Conservation (phyloP, 1,140 invertebrate genomes). For the Drosophila carrolli region DNA sequence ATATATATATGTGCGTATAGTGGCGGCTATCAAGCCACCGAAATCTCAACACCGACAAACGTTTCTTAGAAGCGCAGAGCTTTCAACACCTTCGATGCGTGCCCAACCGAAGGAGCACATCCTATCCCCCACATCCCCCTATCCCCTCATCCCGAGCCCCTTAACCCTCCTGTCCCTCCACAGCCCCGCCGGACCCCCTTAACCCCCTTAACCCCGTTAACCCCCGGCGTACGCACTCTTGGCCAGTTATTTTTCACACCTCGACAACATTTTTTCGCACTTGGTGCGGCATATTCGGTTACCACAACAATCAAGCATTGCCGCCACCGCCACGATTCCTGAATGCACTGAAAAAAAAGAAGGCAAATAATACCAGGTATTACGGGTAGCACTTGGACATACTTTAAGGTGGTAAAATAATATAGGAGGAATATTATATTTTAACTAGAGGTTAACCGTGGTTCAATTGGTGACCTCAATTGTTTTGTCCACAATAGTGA, state of each 20-base stretch:
- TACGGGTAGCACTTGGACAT: too few species aligned
- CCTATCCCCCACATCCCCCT: slow-evolving; percentile 10
- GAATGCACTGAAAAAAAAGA: slow-evolving; percentile 7
- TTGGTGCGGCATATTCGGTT: slow-evolving; percentile 76
- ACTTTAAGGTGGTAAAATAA: too few species aligned
- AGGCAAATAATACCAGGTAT: too few species aligned
- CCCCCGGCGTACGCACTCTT: slow-evolving; percentile 9
- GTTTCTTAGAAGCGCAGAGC: slow-evolving; percentile 81
- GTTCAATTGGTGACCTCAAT: too few species aligned
- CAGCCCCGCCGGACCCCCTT: not conserved
- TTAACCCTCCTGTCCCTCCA: not conserved
- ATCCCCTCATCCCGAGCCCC: slow-evolving; percentile 1
- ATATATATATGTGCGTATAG: slow-evolving; percentile 1
- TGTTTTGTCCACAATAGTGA: too few species aligned
- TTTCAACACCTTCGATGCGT: slow-evolving; percentile 81
- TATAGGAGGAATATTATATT: too few species aligned
- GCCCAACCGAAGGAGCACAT: slow-evolving; percentile 41
- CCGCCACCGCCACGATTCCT: slow-evolving; percentile 28
- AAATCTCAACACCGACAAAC: slow-evolving; percentile 73
- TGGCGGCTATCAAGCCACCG: slow-evolving; percentile 65
- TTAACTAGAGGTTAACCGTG: too few species aligned
- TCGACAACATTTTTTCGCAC: slow-evolving; percentile 84
- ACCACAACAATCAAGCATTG: slow-evolving; percentile 56
- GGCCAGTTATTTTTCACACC: slow-evolving; percentile 84
- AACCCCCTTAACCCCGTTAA: not conserved